Conservation (phyloP, 2,888 invertebrate species). For the Leucozona laternaria region DNA sequence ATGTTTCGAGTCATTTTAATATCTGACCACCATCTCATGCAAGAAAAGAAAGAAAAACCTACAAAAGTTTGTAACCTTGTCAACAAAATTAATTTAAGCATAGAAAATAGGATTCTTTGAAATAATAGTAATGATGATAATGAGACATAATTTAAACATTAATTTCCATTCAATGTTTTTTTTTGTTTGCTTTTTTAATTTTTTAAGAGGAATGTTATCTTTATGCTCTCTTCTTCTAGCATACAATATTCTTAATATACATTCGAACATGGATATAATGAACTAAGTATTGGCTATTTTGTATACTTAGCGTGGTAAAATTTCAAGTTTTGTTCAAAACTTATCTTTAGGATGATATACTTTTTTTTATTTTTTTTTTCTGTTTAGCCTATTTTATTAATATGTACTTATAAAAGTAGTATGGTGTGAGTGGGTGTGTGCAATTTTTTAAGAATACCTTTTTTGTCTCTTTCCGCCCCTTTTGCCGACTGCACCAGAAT, state of each 20-base stretch:
- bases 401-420: constrained; percentile 62
- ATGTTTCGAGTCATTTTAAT: not conserved
- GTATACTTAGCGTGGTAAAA: constrained; percentile 44
- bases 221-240: constrained; percentile 28
- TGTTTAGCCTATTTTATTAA: constrained; percentile 50
- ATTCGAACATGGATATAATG: constrained; percentile 54
- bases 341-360: constrained; percentile 45
- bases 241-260: constrained; percentile 47
- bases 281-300: constrained; percentile 62
- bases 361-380: constrained; percentile 27
- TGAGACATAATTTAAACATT: constrained; percentile 29
- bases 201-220: constrained; percentile 56
- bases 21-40: constrained; percentile 24
- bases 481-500: constrained; percentile 76
- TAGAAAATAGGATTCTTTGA: not conserved
- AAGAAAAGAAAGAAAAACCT: not conserved
- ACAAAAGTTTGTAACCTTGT: not conserved
- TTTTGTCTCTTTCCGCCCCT: constrained; percentile 76
- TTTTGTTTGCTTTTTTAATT: constrained; percentile 1
- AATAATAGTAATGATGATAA: not conserved
- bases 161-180: constrained; percentile 10
- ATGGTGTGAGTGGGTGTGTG: constrained; percentile 53
- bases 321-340: constrained; percentile 48
- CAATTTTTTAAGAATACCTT: constrained; percentile 77
- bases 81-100: not conserved